These are phyloP conservation scores for Sarcoramphus papa DNA, from an alignment of 2,797 vertebrate genomes.

Conservation along the genomic window DNA sequence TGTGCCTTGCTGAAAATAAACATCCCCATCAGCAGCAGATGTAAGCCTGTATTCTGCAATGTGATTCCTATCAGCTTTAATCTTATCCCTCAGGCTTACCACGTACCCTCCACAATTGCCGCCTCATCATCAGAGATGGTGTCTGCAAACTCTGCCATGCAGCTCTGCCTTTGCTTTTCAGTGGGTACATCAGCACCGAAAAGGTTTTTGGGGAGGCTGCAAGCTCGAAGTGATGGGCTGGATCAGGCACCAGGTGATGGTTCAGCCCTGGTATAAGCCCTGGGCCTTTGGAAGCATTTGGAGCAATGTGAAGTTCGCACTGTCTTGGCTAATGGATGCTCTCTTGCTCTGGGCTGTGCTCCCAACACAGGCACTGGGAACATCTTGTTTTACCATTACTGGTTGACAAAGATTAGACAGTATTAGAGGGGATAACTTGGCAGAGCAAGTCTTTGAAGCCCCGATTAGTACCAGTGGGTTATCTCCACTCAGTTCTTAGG, in stretches of 20 bases:
- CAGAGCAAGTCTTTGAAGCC: not conserved
- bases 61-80: not conserved
- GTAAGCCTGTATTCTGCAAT: not conserved
- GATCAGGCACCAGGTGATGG: rapidly evolving
- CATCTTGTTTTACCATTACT: not conserved
- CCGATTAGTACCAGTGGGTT: not conserved
- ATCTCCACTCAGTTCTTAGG: not conserved
- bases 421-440: not conserved
- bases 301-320: rapidly evolving
- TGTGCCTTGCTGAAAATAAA: not conserved
- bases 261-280: not conserved
- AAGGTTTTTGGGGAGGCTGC: not conserved
- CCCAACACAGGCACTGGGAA: not conserved
- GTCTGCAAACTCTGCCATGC: not conserved
- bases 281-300: not conserved
- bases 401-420: not conserved
- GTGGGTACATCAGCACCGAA: rapidly evolving
- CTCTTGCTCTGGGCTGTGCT: not conserved
- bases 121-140: rapidly evolving
- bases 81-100: not conserved
- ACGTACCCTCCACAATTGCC: not conserved
- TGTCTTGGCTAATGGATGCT: rapidly evolving
- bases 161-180: not conserved
- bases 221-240: not conserved
- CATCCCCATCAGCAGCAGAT: not conserved